Base-by-base conservation (phyloP, 2,888 invertebrate species). In the Agrypnus murinus region DNA sequence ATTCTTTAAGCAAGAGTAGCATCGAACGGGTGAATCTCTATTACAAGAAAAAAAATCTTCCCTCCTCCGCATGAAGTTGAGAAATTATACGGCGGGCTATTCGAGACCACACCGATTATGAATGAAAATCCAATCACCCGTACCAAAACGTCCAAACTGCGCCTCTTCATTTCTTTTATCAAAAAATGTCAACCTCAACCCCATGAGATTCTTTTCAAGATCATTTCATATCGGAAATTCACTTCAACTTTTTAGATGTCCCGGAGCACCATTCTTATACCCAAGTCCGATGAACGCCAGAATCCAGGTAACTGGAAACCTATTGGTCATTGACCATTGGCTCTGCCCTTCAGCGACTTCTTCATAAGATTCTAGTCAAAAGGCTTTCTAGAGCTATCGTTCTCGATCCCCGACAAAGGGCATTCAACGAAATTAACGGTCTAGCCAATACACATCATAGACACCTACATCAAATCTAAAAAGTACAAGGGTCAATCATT, bases 341-440 rank as follows among this genome's bases (percentile, higher is more conserved):
- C 1, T 77, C 77, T 0, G 74, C 77, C 0, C 9, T 75, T 5
- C 77, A 78, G 53, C 48, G 79, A 1, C 70, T 82, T 9, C 48
- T 81, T 1, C 79, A 81, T 64, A 50, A 78, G 1, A 65, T 77
- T 14, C 14, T 82, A 34, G 67, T 74, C n/a, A 17, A 6, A 2
- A 59, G 77, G 0, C 45, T 79, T 0, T 14, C 46, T 15, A 9
- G 17, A 0, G 32, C 63, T 1, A 34, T 67, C 8, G n/a, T n/a
- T n/a, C n/a, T n/a, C n/a, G n/a, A n/a, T n/a, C n/a, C n/a, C n/a
- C 38, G 76, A 8, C 83, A 83, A 71, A 48, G 81, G 0, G 81
- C 81, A 0, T 82, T 83, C 53, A 66, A 76, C n/a, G 72, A 78
- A 48, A 77, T 78, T 1, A 84, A 85, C 66, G 85, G 85, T 9